Percentiles rank a stretch among this genome's conserved stretches.
Conservation (phyloP, 2,888 invertebrate species). For the Lapara coniferarum region DNA sequence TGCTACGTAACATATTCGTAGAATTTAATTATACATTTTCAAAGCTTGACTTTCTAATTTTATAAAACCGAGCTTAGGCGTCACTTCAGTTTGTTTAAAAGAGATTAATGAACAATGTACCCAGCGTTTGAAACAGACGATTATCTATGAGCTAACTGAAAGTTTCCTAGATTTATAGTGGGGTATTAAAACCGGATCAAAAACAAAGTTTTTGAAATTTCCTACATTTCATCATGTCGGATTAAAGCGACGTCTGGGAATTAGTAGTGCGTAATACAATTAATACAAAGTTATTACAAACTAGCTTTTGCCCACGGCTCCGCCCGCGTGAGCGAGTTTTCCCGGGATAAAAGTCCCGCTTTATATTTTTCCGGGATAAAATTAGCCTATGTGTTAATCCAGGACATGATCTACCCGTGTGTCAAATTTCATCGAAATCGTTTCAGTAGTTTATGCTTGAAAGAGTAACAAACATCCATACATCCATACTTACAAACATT, state of each 20-base stretch:
- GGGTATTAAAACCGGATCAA: slow-evolving; percentile 17
- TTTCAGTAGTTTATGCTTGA: no score
- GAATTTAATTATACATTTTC: neutral
- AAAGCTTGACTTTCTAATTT: neutral
- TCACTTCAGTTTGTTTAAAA: neutral
- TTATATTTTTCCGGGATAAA: no score
- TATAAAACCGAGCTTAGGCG: neutral
- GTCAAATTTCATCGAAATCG: no score
- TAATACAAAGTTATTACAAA: slow-evolving; percentile 6
- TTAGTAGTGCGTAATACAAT: neutral
- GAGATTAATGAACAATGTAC: slow-evolving; percentile 10
- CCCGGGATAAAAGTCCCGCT: no score
- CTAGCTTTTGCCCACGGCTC: no score
- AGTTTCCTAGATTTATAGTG: slow-evolving; percentile 17
- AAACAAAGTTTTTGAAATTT: slow-evolving; percentile 19
- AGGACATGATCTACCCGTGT: no score
- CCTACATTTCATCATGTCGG: slow-evolving; percentile 18
- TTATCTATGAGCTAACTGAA: slow-evolving; percentile 7
- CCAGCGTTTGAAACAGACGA: slow-evolving; percentile 6
- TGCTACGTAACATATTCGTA: slow-evolving; percentile 5
- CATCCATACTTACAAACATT: no score
- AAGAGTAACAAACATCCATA: no score
- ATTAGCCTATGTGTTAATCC: no score
- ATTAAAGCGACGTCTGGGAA: slow-evolving; percentile 7
- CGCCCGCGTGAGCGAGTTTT: no score